Evolutionary conservation across 64 coral and sea anemone species (phyloP).

Genomic region (Acropora yongei): DNA sequence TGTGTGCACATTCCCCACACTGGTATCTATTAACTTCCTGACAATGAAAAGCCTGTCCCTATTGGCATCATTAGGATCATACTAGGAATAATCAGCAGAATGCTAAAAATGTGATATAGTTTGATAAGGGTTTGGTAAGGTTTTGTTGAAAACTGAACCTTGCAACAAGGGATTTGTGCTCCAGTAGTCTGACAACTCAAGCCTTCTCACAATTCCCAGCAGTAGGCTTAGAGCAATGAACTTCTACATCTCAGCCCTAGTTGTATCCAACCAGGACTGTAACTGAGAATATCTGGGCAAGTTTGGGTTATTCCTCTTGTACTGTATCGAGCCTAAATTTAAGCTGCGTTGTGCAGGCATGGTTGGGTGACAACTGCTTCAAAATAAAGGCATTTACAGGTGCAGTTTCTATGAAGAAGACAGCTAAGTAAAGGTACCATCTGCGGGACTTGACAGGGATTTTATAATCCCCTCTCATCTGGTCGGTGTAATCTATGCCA

Average conservation of each 20-base stretch:
- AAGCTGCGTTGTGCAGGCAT: conserved; percentile 43
- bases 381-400: conserved; percentile 70
- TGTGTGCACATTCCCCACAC: too few species aligned
- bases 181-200: conserved; percentile 54
- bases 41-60: conserved; percentile 31
- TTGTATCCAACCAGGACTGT: conserved; percentile 55
- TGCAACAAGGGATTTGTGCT: conserved; percentile 37
- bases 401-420: conserved; percentile 63
- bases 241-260: conserved; percentile 42
- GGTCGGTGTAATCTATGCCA: conserved; percentile 45
- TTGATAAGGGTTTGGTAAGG: conserved; percentile 18
- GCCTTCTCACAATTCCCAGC: conserved; percentile 65
- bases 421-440: conserved; percentile 54
- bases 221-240: conserved; percentile 51
- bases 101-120: conserved; percentile 29
- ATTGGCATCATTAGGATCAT: not conserved
- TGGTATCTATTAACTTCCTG: not conserved
- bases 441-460: conserved; percentile 44
- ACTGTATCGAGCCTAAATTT: conserved; percentile 56
- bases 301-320: conserved; percentile 39
- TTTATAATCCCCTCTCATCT: conserved; percentile 65
- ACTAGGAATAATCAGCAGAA: conserved; percentile 32
- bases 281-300: conserved; percentile 1
- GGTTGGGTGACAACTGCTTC: conserved; percentile 50
- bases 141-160: not conserved